Evolutionary conservation across 2,888 invertebrate species (phyloP).

Genomic region (Drosophila austrosaltans): DNA sequence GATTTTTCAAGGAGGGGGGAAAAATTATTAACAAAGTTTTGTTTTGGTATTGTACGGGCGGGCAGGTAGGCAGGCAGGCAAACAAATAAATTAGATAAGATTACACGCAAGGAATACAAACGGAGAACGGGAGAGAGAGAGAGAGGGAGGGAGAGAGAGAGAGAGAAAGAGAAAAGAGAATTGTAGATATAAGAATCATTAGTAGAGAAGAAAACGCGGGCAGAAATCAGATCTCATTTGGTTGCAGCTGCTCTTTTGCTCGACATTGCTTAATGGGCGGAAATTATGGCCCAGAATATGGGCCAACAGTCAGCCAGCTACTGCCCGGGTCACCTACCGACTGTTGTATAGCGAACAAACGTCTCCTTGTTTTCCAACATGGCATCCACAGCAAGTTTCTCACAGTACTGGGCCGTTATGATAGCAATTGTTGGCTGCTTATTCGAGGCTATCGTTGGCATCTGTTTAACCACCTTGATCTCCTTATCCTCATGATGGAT

Average conservation of each 20-base stretch:
- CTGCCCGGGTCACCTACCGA: constrained; percentile 88
- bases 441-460: constrained; percentile 94
- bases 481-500: constrained; percentile 94
- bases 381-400: constrained; percentile 98
- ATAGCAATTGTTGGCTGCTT: constrained; percentile 99
- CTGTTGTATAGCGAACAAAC: constrained; percentile 97
- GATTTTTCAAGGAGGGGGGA: constrained; percentile 48
- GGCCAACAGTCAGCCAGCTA: background rate
- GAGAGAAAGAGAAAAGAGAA: constrained; percentile 38
- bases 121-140: background rate
- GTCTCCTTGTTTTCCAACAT: constrained; percentile 99
- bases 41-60: constrained; percentile 31
- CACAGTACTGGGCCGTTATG: constrained; percentile 98
- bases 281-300: background rate
- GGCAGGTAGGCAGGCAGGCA: constrained; percentile 30
- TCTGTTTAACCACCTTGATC: constrained; percentile 94
- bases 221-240: background rate
- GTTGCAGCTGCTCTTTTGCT: constrained; percentile 7
- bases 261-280: background rate
- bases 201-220: constrained; percentile 33
- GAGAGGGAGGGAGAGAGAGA: background rate
- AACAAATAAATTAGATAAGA: constrained; percentile 41
- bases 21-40: constrained; percentile 26
- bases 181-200: constrained; percentile 32
- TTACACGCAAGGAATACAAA: constrained; percentile 14